Percentiles rank a stretch among this genome's conserved stretches.
Conservation (phyloP, 2,113 vertebrate genomes). For the Caranx ignobilis region DNA sequence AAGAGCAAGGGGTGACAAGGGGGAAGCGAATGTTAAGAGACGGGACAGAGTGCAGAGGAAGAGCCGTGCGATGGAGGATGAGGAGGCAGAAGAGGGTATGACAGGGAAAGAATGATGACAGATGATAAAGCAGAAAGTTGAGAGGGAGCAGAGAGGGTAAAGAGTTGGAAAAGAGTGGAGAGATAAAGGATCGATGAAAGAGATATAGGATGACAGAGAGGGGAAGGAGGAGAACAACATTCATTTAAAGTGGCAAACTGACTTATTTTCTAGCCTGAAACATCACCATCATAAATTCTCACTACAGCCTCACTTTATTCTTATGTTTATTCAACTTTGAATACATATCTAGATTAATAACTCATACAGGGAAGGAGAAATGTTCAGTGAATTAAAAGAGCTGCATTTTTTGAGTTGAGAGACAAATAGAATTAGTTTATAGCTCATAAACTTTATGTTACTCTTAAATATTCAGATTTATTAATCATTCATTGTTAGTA, state of each 20-base stretch:
- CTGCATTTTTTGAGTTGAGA: neutral
- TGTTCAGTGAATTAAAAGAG: neutral
- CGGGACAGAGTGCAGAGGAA: neutral
- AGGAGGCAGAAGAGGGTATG: constrained; percentile 12
- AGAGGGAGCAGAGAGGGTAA: constrained; percentile 15
- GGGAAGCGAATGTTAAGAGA: constrained; percentile 10
- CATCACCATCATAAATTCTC: neutral
- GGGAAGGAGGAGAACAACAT: constrained; percentile 46
- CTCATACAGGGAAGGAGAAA: neutral
- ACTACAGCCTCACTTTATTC: constrained; percentile 8
- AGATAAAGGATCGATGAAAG: constrained; percentile 46
- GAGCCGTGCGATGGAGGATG: constrained; percentile 5
- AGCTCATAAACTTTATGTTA: neutral
- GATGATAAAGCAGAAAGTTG: constrained; percentile 30
- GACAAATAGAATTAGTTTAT: neutral
- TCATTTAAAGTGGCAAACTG: constrained; percentile 44
- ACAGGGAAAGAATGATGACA: constrained; percentile 17
- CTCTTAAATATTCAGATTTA: neutral
- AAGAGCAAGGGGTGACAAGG: constrained; percentile 3
- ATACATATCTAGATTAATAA: neutral
- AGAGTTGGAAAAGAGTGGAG: constrained; percentile 27
- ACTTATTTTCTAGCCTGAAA: constrained; percentile 29
- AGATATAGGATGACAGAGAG: constrained; percentile 42
- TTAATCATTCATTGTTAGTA: neutral
- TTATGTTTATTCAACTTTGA: constrained; percentile 5